Evolutionary conservation across 2,888 invertebrate species (phyloP).

Genomic region (Ptycholaimellus sp.): DNA sequence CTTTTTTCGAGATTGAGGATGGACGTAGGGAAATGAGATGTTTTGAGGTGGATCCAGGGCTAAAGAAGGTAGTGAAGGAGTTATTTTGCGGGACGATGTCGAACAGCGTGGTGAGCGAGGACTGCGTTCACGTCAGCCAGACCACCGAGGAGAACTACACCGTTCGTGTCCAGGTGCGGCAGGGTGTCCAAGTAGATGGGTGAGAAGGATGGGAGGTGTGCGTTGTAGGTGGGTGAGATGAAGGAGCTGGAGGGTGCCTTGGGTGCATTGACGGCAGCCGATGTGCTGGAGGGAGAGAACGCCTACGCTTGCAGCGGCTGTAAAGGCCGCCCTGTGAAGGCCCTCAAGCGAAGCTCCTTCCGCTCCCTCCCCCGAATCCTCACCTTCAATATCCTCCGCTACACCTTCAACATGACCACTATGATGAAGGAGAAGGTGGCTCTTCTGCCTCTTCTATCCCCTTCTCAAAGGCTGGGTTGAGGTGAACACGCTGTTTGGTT

Average conservation of each 20-base stretch:
- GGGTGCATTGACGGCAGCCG: slow-evolving; percentile 87
- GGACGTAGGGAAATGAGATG: slow-evolving; percentile 32
- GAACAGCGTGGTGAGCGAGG: slow-evolving; percentile 79
- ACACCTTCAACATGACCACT: slow-evolving; percentile 86
- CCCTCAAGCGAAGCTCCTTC: slow-evolving; percentile 78
- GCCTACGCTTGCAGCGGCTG: slow-evolving; percentile 92
- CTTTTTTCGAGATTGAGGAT: too few species aligned
- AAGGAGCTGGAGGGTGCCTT: slow-evolving; percentile 43
- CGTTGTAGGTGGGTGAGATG: background rate
- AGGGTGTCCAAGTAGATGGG: too few species aligned
- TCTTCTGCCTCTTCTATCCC: background rate
- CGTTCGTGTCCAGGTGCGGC: slow-evolving; percentile 70
- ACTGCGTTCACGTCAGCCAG: slow-evolving; percentile 76
- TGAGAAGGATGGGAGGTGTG: too few species aligned
- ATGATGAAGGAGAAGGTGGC: slow-evolving; percentile 65
- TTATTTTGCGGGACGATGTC: slow-evolving; percentile 76
- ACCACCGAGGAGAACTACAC: slow-evolving; percentile 88
- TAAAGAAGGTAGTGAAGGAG: slow-evolving; percentile 60
- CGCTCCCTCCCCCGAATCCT: slow-evolving; percentile 72
- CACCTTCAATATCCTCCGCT: slow-evolving; percentile 87
- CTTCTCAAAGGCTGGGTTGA: background rate
- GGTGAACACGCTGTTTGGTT: slow-evolving; percentile 85
- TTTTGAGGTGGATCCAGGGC: slow-evolving; percentile 11
- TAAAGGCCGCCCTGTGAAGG: slow-evolving; percentile 65
- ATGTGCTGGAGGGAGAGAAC: slow-evolving; percentile 82